Evolutionary conservation across 2,113 vertebrate genomes (phyloP), one percentile per base, ranked within the genome.

Genomic region (Ceyx melanurus): DNA sequence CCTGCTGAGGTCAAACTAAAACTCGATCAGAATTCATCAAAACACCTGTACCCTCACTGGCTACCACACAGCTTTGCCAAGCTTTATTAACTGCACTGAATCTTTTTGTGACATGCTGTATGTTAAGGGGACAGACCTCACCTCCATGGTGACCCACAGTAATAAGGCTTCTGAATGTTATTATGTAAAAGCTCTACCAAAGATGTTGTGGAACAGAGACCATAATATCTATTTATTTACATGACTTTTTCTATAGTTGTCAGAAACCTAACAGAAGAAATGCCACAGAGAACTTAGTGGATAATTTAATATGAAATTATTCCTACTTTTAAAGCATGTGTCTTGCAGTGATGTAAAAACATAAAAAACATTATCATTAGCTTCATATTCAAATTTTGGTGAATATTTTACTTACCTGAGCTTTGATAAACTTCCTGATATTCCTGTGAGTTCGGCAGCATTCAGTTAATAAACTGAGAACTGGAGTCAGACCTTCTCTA

Each of bases 351-450:
- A 77, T 46, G 50, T 19, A 76, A 61, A 90, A 76, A 68, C 23
- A 23, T 76, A n/a, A 23, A 21, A 22, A 64, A 26, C 22, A 37
- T 54, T 54, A 66, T 35, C 5, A 37, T 22, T 40, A 57, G 20
- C 25, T 79, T 82, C 6, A 3, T 22, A 84, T 50, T 65, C 23
- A 65, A 33, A 70, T 66, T 54, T 65, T 5, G 5, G 89, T 65
- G 5, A 64, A 11, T 43, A 85, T 89, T 92, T 89, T 90, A 51
- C 82, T 94, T 97, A 99, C 99, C 98, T 99, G 98, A 96, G 98
- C 98, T 98, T 99, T 99, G 94, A 99, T 98, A 96, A 98, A 99
- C 97, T 99, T 99, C 90, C 99, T 98, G 96, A 99, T 99, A 94
- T 99, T 98, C 93, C 99, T 98, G 95, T 99, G 99, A 70, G 97